phyloP scores from a whole-genome alignment of 2,888 invertebrate genomes.

The Drosophila limbata region DNA sequence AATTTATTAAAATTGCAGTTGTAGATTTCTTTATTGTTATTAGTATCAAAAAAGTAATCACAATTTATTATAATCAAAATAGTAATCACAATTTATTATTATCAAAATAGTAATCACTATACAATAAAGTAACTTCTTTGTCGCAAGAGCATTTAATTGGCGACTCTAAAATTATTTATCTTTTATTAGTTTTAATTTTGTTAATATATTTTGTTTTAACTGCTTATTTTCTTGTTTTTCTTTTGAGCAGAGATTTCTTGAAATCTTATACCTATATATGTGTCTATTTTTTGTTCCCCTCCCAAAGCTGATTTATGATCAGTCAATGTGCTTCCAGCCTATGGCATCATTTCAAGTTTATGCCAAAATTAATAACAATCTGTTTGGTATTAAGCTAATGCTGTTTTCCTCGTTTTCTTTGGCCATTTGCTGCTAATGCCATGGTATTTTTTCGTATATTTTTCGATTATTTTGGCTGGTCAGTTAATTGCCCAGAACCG shows the following conservation, averaged over 20 bases:
- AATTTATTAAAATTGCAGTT: background rate
- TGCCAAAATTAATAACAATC: slow-evolving; percentile 61
- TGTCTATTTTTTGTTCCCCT: slow-evolving; percentile 11
- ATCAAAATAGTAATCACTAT: background rate
- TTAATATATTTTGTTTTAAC: slow-evolving; percentile 17
- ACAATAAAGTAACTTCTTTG: background rate
- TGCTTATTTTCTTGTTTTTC: slow-evolving; percentile 13
- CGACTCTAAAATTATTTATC: background rate
- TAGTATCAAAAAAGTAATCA: too few species aligned
- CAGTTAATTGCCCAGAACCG: slow-evolving; percentile 53
- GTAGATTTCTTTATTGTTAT: background rate
- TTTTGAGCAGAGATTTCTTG: background rate
- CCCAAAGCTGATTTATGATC: slow-evolving; percentile 44
- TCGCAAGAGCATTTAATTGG: slow-evolving; percentile 4
- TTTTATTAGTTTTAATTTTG: slow-evolving; percentile 9
- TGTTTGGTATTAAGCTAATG: slow-evolving; percentile 42
- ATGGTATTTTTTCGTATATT: background rate
- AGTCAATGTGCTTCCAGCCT: slow-evolving; percentile 56
- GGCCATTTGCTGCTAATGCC: slow-evolving; percentile 1
- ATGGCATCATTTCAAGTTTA: slow-evolving; percentile 51
- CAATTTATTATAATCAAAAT: background rate
- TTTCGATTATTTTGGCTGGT: slow-evolving; percentile 8
- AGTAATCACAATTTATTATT: background rate
- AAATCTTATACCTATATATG: background rate
- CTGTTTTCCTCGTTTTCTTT: slow-evolving; percentile 9